Evolutionary conservation across 1,140 invertebrate species (phyloP).

Genomic region (Drosophila punjabiensis): DNA sequence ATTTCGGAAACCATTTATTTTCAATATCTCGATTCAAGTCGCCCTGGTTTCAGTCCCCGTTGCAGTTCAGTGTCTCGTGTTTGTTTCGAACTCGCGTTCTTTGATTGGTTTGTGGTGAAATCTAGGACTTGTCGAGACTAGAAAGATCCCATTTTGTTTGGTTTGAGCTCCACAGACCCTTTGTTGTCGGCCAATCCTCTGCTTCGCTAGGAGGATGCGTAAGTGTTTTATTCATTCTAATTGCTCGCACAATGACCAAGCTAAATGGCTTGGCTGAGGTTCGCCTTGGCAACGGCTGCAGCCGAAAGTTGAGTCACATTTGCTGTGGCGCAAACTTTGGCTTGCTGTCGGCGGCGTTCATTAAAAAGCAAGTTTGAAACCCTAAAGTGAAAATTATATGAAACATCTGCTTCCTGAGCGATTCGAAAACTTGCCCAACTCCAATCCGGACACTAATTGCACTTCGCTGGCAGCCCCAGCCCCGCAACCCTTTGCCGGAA

Average conservation of each 20-base stretch:
- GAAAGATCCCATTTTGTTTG: not conserved
- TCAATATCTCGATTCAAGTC: conserved; percentile 1
- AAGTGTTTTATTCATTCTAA: conserved; percentile 22
- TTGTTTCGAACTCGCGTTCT: not conserved
- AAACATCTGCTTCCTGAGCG: conserved; percentile 38
- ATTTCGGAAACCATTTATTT: conserved; percentile 28
- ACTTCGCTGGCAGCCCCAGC: conserved; percentile 3
- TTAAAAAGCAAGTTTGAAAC: conserved; percentile 47
- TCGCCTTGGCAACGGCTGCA: conserved; percentile 1
- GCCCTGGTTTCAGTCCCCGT: not conserved
- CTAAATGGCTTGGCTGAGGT: conserved; percentile 7
- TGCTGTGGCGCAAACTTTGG: conserved; percentile 18
- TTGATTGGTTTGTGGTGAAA: not conserved
- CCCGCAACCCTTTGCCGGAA: conserved; percentile 12
- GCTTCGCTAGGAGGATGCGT: conserved; percentile 26
- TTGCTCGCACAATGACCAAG: conserved; percentile 16
- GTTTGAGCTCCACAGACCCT: not conserved
- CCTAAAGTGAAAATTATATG: conserved; percentile 30
- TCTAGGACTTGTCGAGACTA: not conserved
- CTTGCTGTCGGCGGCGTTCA: conserved; percentile 16
- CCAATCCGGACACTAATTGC: conserved; percentile 34
- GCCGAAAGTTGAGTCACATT: conserved; percentile 30
- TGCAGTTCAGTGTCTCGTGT: not conserved
- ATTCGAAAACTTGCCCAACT: conserved; percentile 20
- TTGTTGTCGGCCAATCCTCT: conserved; percentile 2